A percentile compares a stretch with the other conserved stretches of the same genome.
Evolutionary conservation across 2,113 vertebrate genomes (phyloP).

Genomic region (Hippocampus barbouri): DNA sequence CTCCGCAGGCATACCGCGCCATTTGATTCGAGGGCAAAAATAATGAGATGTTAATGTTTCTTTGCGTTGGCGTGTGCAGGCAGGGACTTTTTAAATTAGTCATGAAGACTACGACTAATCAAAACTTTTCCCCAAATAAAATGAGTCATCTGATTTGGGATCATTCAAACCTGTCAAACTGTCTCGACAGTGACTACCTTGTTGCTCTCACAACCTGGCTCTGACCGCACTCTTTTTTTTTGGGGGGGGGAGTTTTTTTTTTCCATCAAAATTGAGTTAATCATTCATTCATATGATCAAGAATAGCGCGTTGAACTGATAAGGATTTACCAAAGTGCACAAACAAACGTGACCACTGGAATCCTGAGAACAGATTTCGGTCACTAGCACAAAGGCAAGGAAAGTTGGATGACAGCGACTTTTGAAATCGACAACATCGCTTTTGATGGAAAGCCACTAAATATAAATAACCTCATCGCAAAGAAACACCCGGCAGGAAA

Average conservation of each 20-base stretch:
- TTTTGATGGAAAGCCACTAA: too few species aligned
- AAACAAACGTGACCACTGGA: neutral
- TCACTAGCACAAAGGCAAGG: neutral
- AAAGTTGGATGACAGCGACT: too few species aligned
- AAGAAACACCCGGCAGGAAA: too few species aligned
- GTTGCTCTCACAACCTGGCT: conserved; percentile 11
- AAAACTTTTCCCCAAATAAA: conserved; percentile 25
- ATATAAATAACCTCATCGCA: too few species aligned
- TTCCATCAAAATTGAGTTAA: conserved; percentile 1
- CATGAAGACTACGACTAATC: conserved; percentile 8
- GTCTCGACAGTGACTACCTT: conserved; percentile 3
- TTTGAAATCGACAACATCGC: too few species aligned
- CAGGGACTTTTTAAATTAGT: conserved; percentile 36
- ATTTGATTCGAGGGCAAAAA: neutral
- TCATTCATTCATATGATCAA: neutral
- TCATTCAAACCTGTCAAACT: conserved; percentile 10
- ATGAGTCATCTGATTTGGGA: conserved; percentile 26
- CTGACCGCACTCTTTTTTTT: conserved; percentile 1
- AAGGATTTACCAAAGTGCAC: neutral
- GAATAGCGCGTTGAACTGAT: neutral
- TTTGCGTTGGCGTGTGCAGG: neutral
- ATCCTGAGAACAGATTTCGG: neutral
- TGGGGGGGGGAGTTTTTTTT: too few species aligned
- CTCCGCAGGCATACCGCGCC: conserved; percentile 18
- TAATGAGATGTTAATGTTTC: neutral